phyloP scores from a whole-genome alignment of 1,140 invertebrate genomes.

The Sitophilus oryzae region DNA sequence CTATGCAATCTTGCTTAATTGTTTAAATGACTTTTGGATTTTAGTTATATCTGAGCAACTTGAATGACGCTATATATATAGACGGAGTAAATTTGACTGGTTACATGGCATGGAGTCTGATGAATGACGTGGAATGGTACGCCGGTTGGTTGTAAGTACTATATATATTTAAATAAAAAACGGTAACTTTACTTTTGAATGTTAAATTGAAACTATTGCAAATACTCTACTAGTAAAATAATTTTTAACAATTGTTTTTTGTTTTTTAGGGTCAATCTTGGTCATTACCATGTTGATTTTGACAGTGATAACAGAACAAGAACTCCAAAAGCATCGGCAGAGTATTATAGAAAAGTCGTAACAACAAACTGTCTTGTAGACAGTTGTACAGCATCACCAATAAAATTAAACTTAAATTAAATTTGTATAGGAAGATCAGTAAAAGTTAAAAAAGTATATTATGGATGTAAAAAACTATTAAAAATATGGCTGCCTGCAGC shows the following conservation, averaged over 20 bases:
- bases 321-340: conserved; percentile 47
- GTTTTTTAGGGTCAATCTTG: conserved; percentile 49
- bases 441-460: neutral
- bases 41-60: conserved; percentile 46
- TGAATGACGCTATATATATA: conserved; percentile 41
- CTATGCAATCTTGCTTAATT: neutral
- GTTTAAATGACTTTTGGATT: neutral
- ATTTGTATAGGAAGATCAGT: neutral
- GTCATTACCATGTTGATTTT: conserved; percentile 53
- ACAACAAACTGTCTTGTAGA: conserved; percentile 21
- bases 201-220: no score
- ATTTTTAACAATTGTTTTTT: no score
- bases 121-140: conserved; percentile 61
- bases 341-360: conserved; percentile 40
- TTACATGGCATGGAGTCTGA: conserved; percentile 57
- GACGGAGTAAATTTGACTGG: conserved; percentile 43
- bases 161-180: neutral
- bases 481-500: no score
- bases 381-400: neutral
- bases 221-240: no score
- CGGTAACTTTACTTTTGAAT: no score
- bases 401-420: neutral
- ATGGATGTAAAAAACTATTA: no score
- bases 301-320: conserved; percentile 46
- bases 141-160: conserved; percentile 46